A percentile compares a stretch with the other conserved stretches of the same genome.
Conservation (phyloP, 2,113 vertebrate genomes). For the Vidua macroura region DNA sequence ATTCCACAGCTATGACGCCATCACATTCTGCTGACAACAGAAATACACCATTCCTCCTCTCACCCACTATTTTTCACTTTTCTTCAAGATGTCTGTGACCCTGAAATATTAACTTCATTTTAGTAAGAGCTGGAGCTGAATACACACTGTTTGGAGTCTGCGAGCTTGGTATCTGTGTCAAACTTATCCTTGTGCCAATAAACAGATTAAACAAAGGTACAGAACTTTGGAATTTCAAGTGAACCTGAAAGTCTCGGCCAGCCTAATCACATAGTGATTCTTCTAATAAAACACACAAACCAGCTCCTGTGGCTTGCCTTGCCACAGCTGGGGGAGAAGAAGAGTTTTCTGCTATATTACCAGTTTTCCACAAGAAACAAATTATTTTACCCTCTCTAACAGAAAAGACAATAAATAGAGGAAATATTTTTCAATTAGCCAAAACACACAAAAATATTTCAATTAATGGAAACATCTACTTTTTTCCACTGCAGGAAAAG, state of each 20-base stretch:
- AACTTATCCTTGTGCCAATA: background rate
- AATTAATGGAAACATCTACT: background rate
- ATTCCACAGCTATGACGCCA: constrained; percentile 40
- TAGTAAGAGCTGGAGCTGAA: background rate
- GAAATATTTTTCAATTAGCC: background rate
- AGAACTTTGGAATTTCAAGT: background rate
- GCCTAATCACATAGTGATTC: background rate
- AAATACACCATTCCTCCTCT: background rate
- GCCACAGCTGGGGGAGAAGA: background rate
- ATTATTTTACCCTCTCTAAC: background rate
- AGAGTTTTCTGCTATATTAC: background rate
- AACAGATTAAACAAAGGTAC: background rate
- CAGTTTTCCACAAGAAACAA: background rate
- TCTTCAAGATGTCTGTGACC: background rate
- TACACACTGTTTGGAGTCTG: background rate
- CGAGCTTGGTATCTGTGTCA: background rate
- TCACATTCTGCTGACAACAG: background rate
- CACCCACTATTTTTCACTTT: background rate
- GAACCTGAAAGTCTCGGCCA: background rate
- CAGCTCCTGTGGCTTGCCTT: background rate
- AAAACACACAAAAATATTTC: background rate
- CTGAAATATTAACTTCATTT: background rate
- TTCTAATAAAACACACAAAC: background rate
- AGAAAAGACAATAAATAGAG: background rate
- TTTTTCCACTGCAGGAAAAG: background rate